Conservation (phyloP, 1,140 invertebrate species). For the Drosophila varians region DNA sequence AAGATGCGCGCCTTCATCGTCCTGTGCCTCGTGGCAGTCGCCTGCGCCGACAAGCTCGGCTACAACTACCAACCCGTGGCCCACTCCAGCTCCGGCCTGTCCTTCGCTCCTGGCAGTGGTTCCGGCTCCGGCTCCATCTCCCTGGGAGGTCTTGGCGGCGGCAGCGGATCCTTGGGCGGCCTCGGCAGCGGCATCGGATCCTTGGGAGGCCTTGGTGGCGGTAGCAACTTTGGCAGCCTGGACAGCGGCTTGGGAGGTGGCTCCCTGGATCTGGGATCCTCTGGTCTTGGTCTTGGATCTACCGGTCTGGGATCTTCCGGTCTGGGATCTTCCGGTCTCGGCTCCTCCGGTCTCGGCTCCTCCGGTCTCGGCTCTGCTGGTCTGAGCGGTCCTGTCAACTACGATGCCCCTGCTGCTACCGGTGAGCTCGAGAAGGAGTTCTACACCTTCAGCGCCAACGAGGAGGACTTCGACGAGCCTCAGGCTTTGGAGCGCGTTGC, state of each 20-base stretch:
- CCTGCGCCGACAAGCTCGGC: slow-evolving; percentile 70
- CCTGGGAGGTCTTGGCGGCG: slow-evolving; percentile 13
- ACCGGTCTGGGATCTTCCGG: slow-evolving; percentile 31
- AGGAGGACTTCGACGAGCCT: slow-evolving; percentile 66
- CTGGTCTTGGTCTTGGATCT: slow-evolving; percentile 6
- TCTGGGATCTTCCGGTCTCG: slow-evolving; percentile 31
- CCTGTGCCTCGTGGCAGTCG: slow-evolving; percentile 69
- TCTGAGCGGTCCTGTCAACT: slow-evolving; percentile 47
- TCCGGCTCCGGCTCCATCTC: slow-evolving; percentile 9
- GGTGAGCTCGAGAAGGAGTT: slow-evolving; percentile 70
- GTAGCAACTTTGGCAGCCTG: slow-evolving; percentile 38
- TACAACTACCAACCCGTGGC: slow-evolving; percentile 77
- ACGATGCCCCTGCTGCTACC: slow-evolving; percentile 58
- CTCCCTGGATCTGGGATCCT: slow-evolving; percentile 27
- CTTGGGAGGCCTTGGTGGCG: slow-evolving; percentile 32
- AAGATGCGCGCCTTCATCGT: slow-evolving; percentile 74
- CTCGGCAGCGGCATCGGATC: slow-evolving; percentile 24
- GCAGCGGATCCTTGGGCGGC: slow-evolving; percentile 15
- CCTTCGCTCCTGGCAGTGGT: slow-evolving; percentile 70
- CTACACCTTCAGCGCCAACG: slow-evolving; percentile 67
- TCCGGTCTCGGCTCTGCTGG: slow-evolving; percentile 33
- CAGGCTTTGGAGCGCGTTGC: slow-evolving; percentile 51
- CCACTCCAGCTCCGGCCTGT: slow-evolving; percentile 67
- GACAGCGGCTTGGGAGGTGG: slow-evolving; percentile 41
- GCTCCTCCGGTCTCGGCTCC: slow-evolving; percentile 27